Evolutionary conservation across 2,113 vertebrate species (phyloP).

Genomic region (Centrocercus urophasianus): DNA sequence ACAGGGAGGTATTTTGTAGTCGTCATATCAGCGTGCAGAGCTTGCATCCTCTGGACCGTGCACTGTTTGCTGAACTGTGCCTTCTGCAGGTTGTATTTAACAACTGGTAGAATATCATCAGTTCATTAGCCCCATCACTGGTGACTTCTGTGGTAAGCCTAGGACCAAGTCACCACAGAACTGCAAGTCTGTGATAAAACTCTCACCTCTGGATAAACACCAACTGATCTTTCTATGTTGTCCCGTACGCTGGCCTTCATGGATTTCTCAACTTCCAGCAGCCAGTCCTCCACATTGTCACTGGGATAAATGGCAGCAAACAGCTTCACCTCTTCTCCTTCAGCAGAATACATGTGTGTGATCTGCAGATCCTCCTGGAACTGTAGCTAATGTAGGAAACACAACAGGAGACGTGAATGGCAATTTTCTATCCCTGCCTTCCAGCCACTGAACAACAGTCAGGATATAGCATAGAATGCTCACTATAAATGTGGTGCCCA

Average conservation of each 20-base stretch:
- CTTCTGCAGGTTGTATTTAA: not conserved
- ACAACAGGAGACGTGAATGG: not conserved
- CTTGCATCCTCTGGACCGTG: not conserved
- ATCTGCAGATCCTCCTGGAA: slow-evolving; percentile 91
- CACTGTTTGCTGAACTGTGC: not conserved
- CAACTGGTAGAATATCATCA: not conserved
- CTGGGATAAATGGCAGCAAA: slow-evolving; percentile 77
- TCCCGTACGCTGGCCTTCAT: slow-evolving; percentile 89
- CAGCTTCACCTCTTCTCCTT: slow-evolving; percentile 90
- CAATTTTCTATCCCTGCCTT: not conserved
- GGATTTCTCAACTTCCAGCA: slow-evolving; percentile 87
- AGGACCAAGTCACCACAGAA: not conserved
- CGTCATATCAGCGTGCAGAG: not conserved
- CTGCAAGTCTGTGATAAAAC: not conserved
- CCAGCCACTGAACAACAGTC: not conserved
- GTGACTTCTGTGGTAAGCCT: not conserved
- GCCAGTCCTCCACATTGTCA: slow-evolving; percentile 91
- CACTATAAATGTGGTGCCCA: not conserved
- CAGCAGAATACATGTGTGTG: slow-evolving; percentile 92
- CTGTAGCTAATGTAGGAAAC: slow-evolving; percentile 78
- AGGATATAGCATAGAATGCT: not conserved
- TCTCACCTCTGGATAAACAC: slow-evolving; percentile 83
- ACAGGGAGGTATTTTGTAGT: not conserved
- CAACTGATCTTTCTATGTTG: slow-evolving; percentile 83
- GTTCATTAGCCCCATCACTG: not conserved